These are phyloP conservation scores for Poecilia gillii DNA, from an alignment of 2,797 vertebrate species.

Conservation along the genomic window DNA sequence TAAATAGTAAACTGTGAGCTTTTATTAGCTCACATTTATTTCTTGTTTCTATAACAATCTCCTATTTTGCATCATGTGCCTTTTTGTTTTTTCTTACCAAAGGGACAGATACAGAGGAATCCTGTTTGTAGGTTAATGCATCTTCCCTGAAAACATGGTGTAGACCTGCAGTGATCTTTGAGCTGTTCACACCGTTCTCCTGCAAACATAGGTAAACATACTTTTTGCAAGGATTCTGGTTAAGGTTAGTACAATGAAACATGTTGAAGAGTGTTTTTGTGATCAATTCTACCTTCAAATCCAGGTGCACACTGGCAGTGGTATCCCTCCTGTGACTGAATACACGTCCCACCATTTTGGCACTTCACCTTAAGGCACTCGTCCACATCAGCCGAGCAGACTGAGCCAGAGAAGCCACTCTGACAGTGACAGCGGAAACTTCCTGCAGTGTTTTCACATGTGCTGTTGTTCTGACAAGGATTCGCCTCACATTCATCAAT, in stretches of 20 bases:
- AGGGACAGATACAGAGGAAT: conserved; percentile 80
- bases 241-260: background rate
- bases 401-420: conserved; percentile 69
- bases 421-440: conserved; percentile 78
- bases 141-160: conserved; percentile 76
- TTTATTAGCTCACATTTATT: background rate
- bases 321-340: conserved; percentile 66
- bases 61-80: background rate
- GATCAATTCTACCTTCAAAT: conserved; percentile 75
- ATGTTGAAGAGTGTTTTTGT: background rate
- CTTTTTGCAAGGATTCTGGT: background rate
- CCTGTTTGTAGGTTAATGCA: conserved; percentile 75
- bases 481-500: conserved; percentile 76
- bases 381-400: conserved; percentile 72
- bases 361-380: conserved; percentile 77
- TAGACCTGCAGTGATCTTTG: conserved; percentile 76
- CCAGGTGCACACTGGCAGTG: conserved; percentile 75
- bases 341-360: conserved; percentile 78
- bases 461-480: conserved; percentile 76
- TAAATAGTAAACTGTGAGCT: too few relatives aligned
- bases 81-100: conserved; percentile 72
- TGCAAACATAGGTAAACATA: conserved; percentile 43
- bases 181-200: conserved; percentile 73
- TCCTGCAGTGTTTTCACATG: conserved; percentile 79
- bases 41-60: background rate